Base-by-base conservation (phyloP, 1,140 invertebrate species). In the Anoplolepis gracilipes region DNA sequence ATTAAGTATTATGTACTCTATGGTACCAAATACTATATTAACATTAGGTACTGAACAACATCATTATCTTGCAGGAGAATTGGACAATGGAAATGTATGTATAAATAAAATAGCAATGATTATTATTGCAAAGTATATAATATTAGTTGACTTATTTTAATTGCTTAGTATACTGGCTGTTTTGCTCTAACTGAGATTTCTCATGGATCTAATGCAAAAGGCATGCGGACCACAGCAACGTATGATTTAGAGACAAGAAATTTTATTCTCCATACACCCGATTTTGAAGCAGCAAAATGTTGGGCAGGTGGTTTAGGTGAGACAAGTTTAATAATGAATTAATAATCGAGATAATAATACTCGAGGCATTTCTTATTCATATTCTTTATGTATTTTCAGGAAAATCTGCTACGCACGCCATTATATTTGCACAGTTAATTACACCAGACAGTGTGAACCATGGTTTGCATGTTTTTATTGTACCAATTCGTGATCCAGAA, bases 231-330 rank as follows among this genome's bases (percentile, higher is more conserved):
- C 0, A 98, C 97, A 28, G 98, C 99, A 3, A 98, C 96, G 0
- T 99, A 98, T 93, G 98, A 99, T 94, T 95, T 96, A 0, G 94
- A 94, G 28, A 97, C 96, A 10, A 95, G 97, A 95, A 96, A 97
- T 93, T 99, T 99, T 95, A 96, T 99, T 33, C 95, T 99, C 11
- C 97, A 99, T 92, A 98, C 98, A 0, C 98, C 99, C 0, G 97
- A 98, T 94, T 98, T 99, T 95, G 97, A 99, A 94, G 98, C 98
- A 33, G 98, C 98, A 61, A 99, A 99, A 96, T 98, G 98, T 95
- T 99, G 99, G 99, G 96, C 97, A 90, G 98, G 98, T 89, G 98
- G 98, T 95, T 95, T 99, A 95, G 98, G 98, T 97, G 96, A 62
- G 6, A 28, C 33, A 8, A 49, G 1, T 49, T 57, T 53, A 39